Percentiles rank a stretch among this genome's conserved stretches.
Evolutionary conservation across 2,888 invertebrate genomes (phyloP).

Genomic region (Atherix ibis): DNA sequence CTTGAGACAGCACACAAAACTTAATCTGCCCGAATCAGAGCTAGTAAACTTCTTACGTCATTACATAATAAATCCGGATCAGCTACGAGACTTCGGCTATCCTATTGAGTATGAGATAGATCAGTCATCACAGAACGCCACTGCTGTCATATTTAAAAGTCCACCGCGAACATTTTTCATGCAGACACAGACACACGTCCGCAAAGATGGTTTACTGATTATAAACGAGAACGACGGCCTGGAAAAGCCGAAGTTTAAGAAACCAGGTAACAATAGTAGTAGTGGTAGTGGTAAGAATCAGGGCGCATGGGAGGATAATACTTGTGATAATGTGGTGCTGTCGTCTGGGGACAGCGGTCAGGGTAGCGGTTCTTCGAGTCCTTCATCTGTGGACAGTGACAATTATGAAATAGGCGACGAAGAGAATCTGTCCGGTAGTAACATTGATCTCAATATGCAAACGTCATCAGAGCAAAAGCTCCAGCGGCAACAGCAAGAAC

Average conservation of each 20-base stretch:
- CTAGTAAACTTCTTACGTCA: slow-evolving; percentile 41
- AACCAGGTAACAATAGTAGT: slow-evolving; percentile 1
- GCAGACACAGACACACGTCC: too few species aligned
- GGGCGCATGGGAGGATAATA: slow-evolving; percentile 5
- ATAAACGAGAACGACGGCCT: slow-evolving; percentile 24
- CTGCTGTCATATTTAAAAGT: slow-evolving; percentile 48
- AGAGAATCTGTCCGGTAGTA: slow-evolving; percentile 7
- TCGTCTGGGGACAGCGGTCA: slow-evolving; percentile 38
- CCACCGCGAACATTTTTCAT: slow-evolving; percentile 32
- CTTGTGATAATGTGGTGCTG: slow-evolving; percentile 3
- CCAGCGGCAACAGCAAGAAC: background rate
- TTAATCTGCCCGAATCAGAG: slow-evolving; percentile 37
- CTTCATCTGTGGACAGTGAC: slow-evolving; percentile 40
- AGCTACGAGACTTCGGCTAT: slow-evolving; percentile 51
- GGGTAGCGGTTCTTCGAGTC: slow-evolving; percentile 38
- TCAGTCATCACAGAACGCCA: slow-evolving; percentile 42
- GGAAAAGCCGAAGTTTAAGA: slow-evolving; percentile 16
- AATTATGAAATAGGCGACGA: slow-evolving; percentile 19
- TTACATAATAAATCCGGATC: slow-evolving; percentile 44
- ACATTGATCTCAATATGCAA: background rate
- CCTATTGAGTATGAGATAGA: slow-evolving; percentile 48
- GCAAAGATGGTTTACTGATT: slow-evolving; percentile 7
- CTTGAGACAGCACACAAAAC: slow-evolving; percentile 27
- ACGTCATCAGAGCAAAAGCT: background rate
- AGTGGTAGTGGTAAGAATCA: slow-evolving; percentile 3